Percentiles rank a stretch among this genome's conserved stretches.
These are phyloP conservation scores for Zosterops borbonicus DNA, from an alignment of 2,113 vertebrate species.

Conservation along the genomic window DNA sequence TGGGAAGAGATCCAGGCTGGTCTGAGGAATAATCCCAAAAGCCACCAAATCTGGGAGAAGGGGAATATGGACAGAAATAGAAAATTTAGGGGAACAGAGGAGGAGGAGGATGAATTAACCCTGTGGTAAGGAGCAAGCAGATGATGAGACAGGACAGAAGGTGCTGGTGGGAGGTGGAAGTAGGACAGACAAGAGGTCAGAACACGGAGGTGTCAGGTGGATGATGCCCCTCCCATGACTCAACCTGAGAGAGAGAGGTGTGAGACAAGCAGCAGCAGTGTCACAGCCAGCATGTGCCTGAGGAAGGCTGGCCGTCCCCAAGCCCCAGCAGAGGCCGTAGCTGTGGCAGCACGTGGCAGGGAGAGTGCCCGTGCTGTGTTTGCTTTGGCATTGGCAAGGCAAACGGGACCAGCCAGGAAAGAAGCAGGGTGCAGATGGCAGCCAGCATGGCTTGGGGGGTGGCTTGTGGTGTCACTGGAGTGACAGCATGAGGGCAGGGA, in stretches of 20 bases:
- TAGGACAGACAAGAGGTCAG: not conserved
- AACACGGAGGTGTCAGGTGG: fast-evolving
- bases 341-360: not conserved
- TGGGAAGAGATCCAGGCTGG: not conserved
- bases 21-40: not conserved
- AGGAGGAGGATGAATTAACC: not conserved
- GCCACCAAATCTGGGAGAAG: not conserved
- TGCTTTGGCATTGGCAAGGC: not conserved
- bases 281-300: fast-evolving
- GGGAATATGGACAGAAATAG: not conserved
- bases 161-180: not conserved
- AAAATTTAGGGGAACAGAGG: not conserved
- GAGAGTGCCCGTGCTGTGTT: not conserved
- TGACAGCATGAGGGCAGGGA: not conserved
- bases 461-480: not conserved
- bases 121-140: not conserved
- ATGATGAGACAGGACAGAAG: fast-evolving
- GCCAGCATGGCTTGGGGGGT: not conserved
- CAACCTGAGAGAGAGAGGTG: too few species aligned
- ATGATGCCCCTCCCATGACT: not conserved
- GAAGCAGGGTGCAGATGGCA: not conserved
- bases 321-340: not conserved
- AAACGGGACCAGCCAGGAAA: not conserved
- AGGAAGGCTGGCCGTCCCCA: not conserved
- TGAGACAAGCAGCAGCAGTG: fast-evolving